Conservation (phyloP, 1,140 invertebrate genomes). For the Mya arenaria region DNA sequence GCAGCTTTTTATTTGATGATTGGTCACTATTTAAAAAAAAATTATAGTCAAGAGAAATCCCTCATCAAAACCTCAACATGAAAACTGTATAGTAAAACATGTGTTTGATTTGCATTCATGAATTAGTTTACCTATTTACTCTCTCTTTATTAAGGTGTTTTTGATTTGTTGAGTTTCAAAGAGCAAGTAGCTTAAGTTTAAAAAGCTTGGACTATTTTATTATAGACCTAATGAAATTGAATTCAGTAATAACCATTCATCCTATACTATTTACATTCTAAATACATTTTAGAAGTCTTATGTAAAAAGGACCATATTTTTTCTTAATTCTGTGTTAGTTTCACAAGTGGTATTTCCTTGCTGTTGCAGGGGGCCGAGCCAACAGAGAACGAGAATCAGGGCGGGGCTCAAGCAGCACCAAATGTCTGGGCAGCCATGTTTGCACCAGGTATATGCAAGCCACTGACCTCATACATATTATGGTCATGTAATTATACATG, state of each 20-base stretch:
- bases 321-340: background rate
- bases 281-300: background rate
- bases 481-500: no score
- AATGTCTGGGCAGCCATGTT: slow-evolving; percentile 72
- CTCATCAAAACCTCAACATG: no score
- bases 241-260: background rate
- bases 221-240: background rate
- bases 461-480: no score
- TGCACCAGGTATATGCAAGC: slow-evolving; percentile 63
- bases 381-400: slow-evolving; percentile 30
- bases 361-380: slow-evolving; percentile 71
- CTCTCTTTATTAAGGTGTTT: background rate
- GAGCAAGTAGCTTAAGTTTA: background rate
- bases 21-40: no score
- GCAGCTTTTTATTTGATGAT: no score
- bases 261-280: background rate
- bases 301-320: background rate
- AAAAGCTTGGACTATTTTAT: background rate
- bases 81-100: no score
- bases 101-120: no score
- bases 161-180: background rate
- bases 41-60: no score
- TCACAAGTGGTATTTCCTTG: slow-evolving; percentile 17
- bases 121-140: background rate
- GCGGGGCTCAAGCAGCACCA: slow-evolving; percentile 56